Evolutionary conservation across 35 echinoderm and acorn worm species (phyloP), one percentile per base, ranked within the genome.

Genomic region (Anneissia japonica): DNA sequence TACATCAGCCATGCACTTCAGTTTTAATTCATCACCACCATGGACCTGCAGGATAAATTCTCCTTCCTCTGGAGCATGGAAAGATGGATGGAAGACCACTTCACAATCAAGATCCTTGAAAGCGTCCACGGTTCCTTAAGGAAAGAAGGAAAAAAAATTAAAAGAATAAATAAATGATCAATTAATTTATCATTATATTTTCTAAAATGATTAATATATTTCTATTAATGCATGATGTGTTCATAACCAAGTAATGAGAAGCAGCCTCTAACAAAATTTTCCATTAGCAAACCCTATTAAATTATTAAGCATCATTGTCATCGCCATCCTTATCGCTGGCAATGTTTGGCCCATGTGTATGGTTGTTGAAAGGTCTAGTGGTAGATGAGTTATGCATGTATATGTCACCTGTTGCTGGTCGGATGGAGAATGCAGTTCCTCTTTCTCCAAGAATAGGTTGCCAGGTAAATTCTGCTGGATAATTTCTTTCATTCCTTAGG

Each of bases 71-170:
- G 95, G 95, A 26, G 95, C 95, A 76, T 97, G 95, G 82, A 89
- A 97, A 12, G 95, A 97, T 19, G 95, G 95, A 89, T 97, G 95
- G 43, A 93, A 93, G 11, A 93, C 95, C 0, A 97, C 95, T 35
- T 97, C 95, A 97, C 91, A 97, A 34, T 97, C 95, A 11, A 97
- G 72, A 35, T 97, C 95, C 36, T 97, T 93, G 82, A 86, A 91
- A 19, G 95, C 88, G 34, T 97, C 95, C 0, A 97, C 95, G 37
- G 89, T 87, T 35, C 95, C 94, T 97, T 51, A 17, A 88, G 36
- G 12, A 64, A 39, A 10, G 1, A 23, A 83, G 72, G 16, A 76
- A 75, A 39, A 76, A 38, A 37, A 76, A 19, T 38, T 39, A 86
- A 4, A 76, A 30, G 23, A 2, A 41, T 40, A 0, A 86, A 76